Evolutionary conservation across 2,113 vertebrate genomes (phyloP).

Genomic region (Paradoxurus hermaphroditus): DNA sequence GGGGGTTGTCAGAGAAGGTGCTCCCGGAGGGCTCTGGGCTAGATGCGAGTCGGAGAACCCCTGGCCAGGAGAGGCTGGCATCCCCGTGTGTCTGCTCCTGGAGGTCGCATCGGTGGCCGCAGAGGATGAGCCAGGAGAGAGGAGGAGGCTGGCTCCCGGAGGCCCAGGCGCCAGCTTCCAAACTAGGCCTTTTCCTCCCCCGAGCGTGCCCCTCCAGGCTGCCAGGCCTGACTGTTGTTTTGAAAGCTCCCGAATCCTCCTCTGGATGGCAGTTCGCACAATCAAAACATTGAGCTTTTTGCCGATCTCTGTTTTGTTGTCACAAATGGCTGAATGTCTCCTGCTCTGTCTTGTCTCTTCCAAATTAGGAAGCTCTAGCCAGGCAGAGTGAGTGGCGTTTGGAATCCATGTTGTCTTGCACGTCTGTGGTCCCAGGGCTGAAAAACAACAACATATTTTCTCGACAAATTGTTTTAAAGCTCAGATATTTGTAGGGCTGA

Average conservation of each 20-base stretch:
- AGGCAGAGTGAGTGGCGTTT: background rate
- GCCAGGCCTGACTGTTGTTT: background rate
- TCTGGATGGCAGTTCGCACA: background rate
- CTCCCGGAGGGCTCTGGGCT: too few relatives aligned
- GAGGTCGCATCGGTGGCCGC: too few relatives aligned
- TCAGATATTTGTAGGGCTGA: background rate
- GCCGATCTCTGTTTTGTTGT: background rate
- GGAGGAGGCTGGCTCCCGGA: background rate
- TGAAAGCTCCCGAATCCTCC: background rate
- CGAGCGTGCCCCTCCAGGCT: background rate
- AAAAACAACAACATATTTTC: background rate
- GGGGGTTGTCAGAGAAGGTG: too few relatives aligned
- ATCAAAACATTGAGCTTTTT: background rate
- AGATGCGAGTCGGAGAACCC: too few relatives aligned
- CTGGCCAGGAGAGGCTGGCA: too few relatives aligned
- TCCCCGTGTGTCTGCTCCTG: too few relatives aligned
- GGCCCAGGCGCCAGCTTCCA: background rate
- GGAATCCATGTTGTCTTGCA: background rate
- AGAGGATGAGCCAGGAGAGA: background rate
- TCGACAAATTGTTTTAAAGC: background rate
- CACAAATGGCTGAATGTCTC: background rate
- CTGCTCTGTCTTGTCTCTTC: conserved; percentile 26
- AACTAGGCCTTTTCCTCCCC: background rate
- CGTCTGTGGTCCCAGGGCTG: background rate
- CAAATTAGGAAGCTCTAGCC: background rate